Conservation (phyloP, 1,140 invertebrate species). For the Musca vetustissima region DNA sequence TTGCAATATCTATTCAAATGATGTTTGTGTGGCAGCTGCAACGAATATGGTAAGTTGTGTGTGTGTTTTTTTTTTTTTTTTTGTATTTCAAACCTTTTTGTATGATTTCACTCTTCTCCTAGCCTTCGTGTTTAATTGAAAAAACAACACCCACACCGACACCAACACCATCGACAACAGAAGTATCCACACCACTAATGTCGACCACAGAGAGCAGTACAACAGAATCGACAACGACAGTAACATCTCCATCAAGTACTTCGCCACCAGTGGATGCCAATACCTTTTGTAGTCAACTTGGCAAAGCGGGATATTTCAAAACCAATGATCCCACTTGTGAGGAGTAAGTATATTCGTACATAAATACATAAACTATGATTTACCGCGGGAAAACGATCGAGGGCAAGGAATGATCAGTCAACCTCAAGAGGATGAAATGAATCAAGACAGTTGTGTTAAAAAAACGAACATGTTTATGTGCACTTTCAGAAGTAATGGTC, state of each 20-base stretch:
- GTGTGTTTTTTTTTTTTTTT: background rate
- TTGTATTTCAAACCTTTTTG: background rate
- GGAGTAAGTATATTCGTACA: slow-evolving; percentile 18
- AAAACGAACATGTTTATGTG: no score
- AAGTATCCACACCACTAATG: background rate
- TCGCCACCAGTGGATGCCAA: background rate
- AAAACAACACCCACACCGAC: background rate
- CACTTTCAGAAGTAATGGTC: no score
- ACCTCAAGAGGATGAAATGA: no score
- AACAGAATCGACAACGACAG: background rate
- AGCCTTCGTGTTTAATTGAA: background rate
- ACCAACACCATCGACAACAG: background rate
- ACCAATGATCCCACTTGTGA: slow-evolving; percentile 6
- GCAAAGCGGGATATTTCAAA: background rate
- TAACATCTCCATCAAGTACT: background rate
- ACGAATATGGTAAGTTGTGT: slow-evolving; percentile 2
- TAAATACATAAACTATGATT: no score
- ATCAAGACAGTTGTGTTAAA: no score
- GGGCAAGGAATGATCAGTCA: no score
- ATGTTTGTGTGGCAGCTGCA: background rate
- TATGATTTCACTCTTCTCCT: background rate
- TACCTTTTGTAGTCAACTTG: background rate
- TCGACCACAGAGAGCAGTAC: background rate
- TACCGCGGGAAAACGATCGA: no score
- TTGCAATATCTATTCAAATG: background rate